phyloP scores from a whole-genome alignment of 1,140 invertebrate genomes.

The Drosophila ananassae region DNA sequence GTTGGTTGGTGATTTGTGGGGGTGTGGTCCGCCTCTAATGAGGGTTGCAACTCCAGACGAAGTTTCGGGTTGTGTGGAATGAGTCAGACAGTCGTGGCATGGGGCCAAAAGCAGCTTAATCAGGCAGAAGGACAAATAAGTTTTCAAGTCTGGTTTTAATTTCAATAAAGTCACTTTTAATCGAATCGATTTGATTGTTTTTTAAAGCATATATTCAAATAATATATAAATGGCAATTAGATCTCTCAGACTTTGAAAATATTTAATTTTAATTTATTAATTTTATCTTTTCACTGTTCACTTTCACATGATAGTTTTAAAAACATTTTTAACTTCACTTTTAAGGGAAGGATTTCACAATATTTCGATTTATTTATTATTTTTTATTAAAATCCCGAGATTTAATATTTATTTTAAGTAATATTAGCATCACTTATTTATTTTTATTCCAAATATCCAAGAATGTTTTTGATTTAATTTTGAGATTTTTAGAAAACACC shows the following conservation, averaged over 20 bases:
- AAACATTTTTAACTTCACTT: too few relatives aligned
- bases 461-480: too few relatives aligned
- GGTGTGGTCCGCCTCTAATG: constrained; percentile 64
- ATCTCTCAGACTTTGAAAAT: too few relatives aligned
- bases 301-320: background rate
- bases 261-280: background rate
- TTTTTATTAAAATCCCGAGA: too few relatives aligned
- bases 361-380: too few relatives aligned
- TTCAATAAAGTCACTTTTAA: constrained; percentile 2
- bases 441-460: too few relatives aligned
- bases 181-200: background rate
- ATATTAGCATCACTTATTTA: too few relatives aligned
- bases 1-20: constrained; percentile 22
- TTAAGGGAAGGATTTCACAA: too few relatives aligned
- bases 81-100: constrained; percentile 46
- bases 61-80: constrained; percentile 58
- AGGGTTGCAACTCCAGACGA: constrained; percentile 76
- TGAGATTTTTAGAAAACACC: background rate
- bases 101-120: constrained; percentile 36
- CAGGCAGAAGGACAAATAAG: constrained; percentile 12
- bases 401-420: too few relatives aligned
- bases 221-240: background rate
- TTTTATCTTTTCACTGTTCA: background rate
- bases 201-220: too few relatives aligned
- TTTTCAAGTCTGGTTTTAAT: constrained; percentile 5